A percentile compares a stretch with the other conserved stretches of the same genome.
Evolutionary conservation across 1,140 invertebrate species (phyloP).

Genomic region (Lucilia sericata): DNA sequence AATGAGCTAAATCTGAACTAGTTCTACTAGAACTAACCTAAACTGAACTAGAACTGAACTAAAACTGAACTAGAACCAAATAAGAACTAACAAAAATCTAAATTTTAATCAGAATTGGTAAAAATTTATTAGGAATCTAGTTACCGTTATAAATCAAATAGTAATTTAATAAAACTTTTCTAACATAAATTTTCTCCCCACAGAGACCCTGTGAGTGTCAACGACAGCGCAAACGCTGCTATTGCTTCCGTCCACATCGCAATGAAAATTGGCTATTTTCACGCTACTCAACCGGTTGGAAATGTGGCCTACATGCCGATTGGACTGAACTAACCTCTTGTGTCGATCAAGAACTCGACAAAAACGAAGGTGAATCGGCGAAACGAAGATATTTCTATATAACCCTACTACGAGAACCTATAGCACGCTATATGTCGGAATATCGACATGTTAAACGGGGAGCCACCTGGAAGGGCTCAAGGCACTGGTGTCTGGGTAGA

Average conservation of each 20-base stretch:
- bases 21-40: no score
- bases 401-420: constrained; percentile 92
- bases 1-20: no score
- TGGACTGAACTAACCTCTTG: constrained; percentile 96
- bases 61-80: no score
- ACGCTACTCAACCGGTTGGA: constrained; percentile 98
- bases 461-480: constrained; percentile 94
- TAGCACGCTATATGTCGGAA: constrained; percentile 91
- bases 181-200: not conserved
- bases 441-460: constrained; percentile 96
- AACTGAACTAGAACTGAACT: no score
- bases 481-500: constrained; percentile 89
- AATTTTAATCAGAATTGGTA: no score
- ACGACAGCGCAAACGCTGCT: constrained; percentile 86
- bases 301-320: constrained; percentile 97
- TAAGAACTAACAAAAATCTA: no score
- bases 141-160: no score
- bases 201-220: constrained; percentile 90
- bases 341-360: constrained; percentile 87
- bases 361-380: constrained; percentile 83
- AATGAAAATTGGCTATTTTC: constrained; percentile 98
- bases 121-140: no score
- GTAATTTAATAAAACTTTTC: no score
- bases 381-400: constrained; percentile 96
- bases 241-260: constrained; percentile 90